Percentiles rank a stretch among this genome's conserved stretches.
Evolutionary conservation across 2,113 vertebrate genomes (phyloP).

Genomic region (Tautogolabrus adspersus): DNA sequence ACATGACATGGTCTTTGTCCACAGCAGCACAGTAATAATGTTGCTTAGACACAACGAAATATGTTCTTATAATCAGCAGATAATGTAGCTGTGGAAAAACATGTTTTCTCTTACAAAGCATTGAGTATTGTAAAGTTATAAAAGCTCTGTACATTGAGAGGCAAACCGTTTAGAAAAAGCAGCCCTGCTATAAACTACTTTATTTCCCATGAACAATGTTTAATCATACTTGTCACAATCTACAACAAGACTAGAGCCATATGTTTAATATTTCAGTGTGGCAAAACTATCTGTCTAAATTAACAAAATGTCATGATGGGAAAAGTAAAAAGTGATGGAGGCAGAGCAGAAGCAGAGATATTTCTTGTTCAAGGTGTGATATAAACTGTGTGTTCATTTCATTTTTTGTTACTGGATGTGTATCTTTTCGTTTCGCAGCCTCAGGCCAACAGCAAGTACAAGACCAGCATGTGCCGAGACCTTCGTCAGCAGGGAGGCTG

Average conservation of each 20-base stretch:
- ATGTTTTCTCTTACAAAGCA: not conserved
- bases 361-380: too few relatives aligned
- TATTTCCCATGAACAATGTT: not conserved
- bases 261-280: not conserved
- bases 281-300: too few relatives aligned
- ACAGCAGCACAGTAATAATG: too few relatives aligned
- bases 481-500: conserved; percentile 95
- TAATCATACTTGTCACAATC: not conserved
- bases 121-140: not conserved
- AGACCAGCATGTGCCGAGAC: conserved; percentile 98
- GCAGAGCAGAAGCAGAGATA: too few relatives aligned
- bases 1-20: too few relatives aligned
- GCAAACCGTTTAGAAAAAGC: not conserved
- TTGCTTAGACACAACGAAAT: too few relatives aligned
- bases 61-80: not conserved
- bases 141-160: too few relatives aligned
- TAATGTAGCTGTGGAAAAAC: not conserved
- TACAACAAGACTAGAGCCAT: not conserved
- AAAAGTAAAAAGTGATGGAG: not conserved
- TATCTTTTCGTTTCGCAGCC: conserved; percentile 80
- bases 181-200: not conserved
- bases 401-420: not conserved
- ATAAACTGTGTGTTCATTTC: too few relatives aligned
- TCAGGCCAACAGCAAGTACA: conserved; percentile 97
- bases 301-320: too few relatives aligned